Evolutionary conservation across 2,888 invertebrate species (phyloP).

Genomic region (Cerastis rubricosa): DNA sequence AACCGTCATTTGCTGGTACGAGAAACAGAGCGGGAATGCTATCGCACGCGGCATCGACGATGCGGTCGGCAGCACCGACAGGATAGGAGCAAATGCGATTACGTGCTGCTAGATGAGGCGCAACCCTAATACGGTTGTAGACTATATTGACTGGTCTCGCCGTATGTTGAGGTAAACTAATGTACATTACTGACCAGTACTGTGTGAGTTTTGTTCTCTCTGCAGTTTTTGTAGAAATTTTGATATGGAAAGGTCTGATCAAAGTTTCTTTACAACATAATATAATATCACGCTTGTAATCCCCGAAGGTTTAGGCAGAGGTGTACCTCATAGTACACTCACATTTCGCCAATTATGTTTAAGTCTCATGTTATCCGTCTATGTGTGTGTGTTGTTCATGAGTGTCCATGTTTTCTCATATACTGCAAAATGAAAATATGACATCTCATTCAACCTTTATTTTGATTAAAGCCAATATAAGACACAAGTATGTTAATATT

Average conservation of each 20-base stretch:
- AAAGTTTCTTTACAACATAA: background rate
- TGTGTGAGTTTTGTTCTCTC: background rate
- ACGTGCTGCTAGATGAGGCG: background rate
- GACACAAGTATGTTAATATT: background rate
- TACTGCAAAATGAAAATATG: background rate
- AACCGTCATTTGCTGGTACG: background rate
- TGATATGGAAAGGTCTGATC: background rate
- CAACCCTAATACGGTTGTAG: slow-evolving; percentile 1
- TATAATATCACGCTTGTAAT: too few species aligned
- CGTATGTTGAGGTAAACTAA: slow-evolving; percentile 11
- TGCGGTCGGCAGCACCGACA: background rate
- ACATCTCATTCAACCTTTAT: background rate
- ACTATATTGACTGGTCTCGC: slow-evolving; percentile 15
- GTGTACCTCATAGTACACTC: too few species aligned
- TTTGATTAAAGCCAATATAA: background rate
- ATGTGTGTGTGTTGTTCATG: too few species aligned
- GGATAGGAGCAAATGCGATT: background rate
- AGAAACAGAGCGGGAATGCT: background rate
- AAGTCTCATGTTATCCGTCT: too few species aligned
- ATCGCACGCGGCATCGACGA: background rate
- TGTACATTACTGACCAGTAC: background rate
- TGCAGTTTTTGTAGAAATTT: background rate
- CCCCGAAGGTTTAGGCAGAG: too few species aligned
- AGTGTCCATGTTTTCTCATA: background rate
- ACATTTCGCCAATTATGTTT: too few species aligned